Evolutionary conservation across 2,888 invertebrate genomes (phyloP).

Genomic region (Cantharis rufa): DNA sequence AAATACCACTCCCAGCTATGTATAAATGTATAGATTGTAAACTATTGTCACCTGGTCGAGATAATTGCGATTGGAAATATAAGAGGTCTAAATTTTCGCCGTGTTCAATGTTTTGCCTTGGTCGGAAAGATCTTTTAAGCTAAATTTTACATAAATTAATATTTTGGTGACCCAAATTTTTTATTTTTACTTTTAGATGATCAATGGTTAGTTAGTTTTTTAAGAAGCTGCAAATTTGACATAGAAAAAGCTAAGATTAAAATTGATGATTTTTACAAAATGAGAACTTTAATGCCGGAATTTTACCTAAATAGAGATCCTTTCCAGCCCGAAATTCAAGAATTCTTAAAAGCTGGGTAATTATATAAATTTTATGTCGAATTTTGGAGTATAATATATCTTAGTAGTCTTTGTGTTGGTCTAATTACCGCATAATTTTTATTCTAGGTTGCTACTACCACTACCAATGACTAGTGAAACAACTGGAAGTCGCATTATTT

Average conservation of each 20-base stretch:
- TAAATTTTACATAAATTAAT: no score
- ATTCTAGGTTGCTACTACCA: not conserved
- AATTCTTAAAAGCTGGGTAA: constrained; percentile 54
- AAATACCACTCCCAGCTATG: no score
- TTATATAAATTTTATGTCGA: constrained; percentile 2
- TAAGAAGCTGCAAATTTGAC: constrained; percentile 62
- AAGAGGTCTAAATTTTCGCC: no score
- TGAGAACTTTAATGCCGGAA: constrained; percentile 63
- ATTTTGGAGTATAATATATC: no score
- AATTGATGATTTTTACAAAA: constrained; percentile 63
- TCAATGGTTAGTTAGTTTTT: constrained; percentile 59
- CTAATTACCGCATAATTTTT: no score
- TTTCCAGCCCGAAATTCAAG: constrained; percentile 36
- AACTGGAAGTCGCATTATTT: not conserved
- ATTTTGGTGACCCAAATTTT: not conserved
- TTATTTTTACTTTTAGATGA: constrained; percentile 52
- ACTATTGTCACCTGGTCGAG: no score
- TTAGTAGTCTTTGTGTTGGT: no score
- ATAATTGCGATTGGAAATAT: no score
- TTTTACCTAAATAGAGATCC: constrained; percentile 60
- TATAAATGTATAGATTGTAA: no score
- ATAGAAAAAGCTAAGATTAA: constrained; percentile 61
- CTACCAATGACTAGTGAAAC: not conserved
- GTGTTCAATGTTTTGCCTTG: no score
- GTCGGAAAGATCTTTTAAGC: no score